Base-by-base conservation (phyloP, 2,888 invertebrate species). In the Lacanobia wlatinum region DNA sequence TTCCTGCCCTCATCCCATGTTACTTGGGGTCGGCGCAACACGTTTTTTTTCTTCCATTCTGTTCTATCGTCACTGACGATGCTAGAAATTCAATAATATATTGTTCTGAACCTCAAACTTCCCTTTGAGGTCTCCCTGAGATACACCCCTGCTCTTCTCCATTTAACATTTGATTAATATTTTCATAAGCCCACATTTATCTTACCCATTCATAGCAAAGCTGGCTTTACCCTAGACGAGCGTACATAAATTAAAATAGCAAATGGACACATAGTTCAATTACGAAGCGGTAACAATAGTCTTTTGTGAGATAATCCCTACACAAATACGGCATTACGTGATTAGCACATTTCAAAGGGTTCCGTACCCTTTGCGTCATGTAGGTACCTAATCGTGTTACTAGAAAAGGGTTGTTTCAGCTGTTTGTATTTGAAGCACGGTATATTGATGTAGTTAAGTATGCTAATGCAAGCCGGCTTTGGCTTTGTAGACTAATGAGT, bases 331-430 rank as follows among this genome's bases (percentile, higher is more conserved):
- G 87, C 86, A 91, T 94, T 91, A 94, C 87, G 89, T 90, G 91
- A 95, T 94, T 93, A 93, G 90, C 83, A 87, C 87, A 84, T 89
- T 91, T 87, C 87, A 92, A 93, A 93, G 93, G 94, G 91, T 85
- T 89, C 87, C 83, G 79, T 55, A 82, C 88, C 91, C 90, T 84
- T 85, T 73, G 79, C 76, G 38, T 77, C 63, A 53, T 59, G 18
- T 76, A n/a, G n/a, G n/a, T n/a, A n/a, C n/a, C n/a, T n/a, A 76
- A 74, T 23, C 2, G 43, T 48, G 76, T 83, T 76, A 77, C 79
- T 73, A 59, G 16, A 46, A 81, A 81, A 86, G 84, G 87, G 87
- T 81, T 88, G 76, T 28, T 28, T 28, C 28, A 28, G 28, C 28
- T 28, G 28, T 67, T 80, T 88, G 79, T 85, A 86, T 89, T 91